Evolutionary conservation across 2,888 invertebrate species (phyloP), one percentile per base, ranked within the genome.

Genomic region (Epirrita christyi): DNA sequence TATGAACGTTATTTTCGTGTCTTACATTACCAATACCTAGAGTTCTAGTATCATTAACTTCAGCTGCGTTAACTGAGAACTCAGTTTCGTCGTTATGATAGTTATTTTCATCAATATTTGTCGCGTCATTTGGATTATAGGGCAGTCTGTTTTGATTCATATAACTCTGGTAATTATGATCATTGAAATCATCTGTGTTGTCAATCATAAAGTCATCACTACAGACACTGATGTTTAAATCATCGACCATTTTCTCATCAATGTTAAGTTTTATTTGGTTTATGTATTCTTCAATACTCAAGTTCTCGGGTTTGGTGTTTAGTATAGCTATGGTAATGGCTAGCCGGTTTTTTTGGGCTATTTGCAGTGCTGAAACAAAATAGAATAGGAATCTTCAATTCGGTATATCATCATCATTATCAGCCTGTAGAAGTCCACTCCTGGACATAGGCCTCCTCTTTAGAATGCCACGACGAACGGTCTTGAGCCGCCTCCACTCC

Each of bases 151-250:
- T 37, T 8, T 40, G 48, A 21, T 48, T 48, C 10, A 47, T 37
- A 34, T 34, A 15, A 29, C 15, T 42, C 6, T 36, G 46, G 37
- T 43, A n/a, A 48, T 38, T 38, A 0, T 6, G 13, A 57, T 50
- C 37, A 46, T 45, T 21, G 40, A 49, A 47, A 36, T 59, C n/a
- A n/a, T n/a, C 54, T 55, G 69, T 56, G 44, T 63, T 65, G n/a
- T 72, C 67, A 8, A 80, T 59, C 2, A 72, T 51, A 41, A 87
- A 86, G 48, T 86, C 86, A 3, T 83, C 80, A 59, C 83, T 86
- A 47, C 75, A 75, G 0, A 82, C 29, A 6, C 72, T 80, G 6
- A 71, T 54, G 4, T 73, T 70, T 4, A 71, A 38, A 51, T 80
- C 75, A 4, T 73, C 75, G 6, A 72, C 73, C 42, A 60, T 64